These are phyloP conservation scores for Pyrocephalus nanus DNA, from an alignment of 2,797 vertebrate genomes.

Conservation along the genomic window DNA sequence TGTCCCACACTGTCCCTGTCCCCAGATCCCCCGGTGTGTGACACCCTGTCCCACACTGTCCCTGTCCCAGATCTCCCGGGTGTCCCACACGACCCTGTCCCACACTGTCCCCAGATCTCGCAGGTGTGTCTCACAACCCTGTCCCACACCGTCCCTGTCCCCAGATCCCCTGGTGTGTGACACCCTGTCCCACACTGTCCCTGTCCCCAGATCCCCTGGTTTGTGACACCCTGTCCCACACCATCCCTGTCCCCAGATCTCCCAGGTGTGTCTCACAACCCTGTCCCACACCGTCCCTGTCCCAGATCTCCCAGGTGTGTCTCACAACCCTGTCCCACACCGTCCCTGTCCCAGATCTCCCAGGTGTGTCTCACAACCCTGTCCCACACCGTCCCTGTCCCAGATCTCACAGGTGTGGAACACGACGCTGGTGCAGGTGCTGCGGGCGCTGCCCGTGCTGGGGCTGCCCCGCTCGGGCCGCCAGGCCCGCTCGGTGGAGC, in stretches of 20 bases:
- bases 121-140: too few species aligned
- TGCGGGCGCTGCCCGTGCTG: not conserved
- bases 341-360: not conserved
- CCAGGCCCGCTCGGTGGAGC: constrained; percentile 80
- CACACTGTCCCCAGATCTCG: too few species aligned
- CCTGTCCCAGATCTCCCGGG: too few species aligned
- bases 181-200: too few species aligned
- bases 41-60: too few species aligned
- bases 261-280: not conserved
- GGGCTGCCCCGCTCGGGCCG: not conserved
- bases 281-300: not conserved
- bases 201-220: too few species aligned
- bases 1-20: too few species aligned
- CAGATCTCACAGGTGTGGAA: not conserved
- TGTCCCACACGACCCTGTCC: too few species aligned
- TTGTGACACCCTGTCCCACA: not conserved
- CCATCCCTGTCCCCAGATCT: not conserved
- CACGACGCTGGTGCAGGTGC: not conserved
- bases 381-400: not conserved
- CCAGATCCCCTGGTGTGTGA: too few species aligned
- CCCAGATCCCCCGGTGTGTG: too few species aligned
- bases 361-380: not conserved
- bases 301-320: not conserved
- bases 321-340: too few species aligned
- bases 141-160: too few species aligned